Base-by-base conservation (phyloP, 2,797 vertebrate genomes). In the Etheostoma nigrum region DNA sequence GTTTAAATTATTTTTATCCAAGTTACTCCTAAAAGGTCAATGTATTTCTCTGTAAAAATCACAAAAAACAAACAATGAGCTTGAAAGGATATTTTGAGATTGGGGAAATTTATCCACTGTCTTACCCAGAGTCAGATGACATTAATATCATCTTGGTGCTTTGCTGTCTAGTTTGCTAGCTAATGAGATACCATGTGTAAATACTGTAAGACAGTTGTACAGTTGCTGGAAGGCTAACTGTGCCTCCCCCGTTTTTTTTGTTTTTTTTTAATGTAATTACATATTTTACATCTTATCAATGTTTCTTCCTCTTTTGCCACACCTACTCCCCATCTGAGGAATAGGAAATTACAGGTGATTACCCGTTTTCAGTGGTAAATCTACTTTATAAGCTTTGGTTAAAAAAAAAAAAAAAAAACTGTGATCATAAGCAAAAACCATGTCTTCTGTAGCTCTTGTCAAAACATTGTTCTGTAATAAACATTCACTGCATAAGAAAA, bases 331-430 rank as follows among this genome's bases (percentile, higher is more conserved):
- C 81, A 88, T 79, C 86, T 84, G 86, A 81, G 74, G 81, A 82
- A 78, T 91, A 88, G 87, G 89, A 88, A 86, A 78, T 76, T n/a
- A 72, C 87, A 90, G 89, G 87, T 90, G 89, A 90, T 82, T 89
- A 83, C 85, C 25, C 65, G 52, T 88, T 88, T 91, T 89, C 67
- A 84, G 86, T 87, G 78, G 81, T 78, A 67, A 84, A 86, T 84
- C 76, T 75, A 70, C 70, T 79, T 72, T 3, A 78, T 60, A 45
- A 78, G 23, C 23, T 72, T 85, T 79, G 27, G 30, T 81, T 49
- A 30, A 30, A 30, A 30, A 30, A 30, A 30, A 30, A 30, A 30
- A 30, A 51, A 27, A 59, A 40, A 42, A 76, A 76, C 83, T 88
- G 88, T 87, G 85, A 87, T 90, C 88, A 88, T 71, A 65, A 79